Evolutionary conservation across 2,113 vertebrate species (phyloP).

Genomic region (Scopus umbretta): DNA sequence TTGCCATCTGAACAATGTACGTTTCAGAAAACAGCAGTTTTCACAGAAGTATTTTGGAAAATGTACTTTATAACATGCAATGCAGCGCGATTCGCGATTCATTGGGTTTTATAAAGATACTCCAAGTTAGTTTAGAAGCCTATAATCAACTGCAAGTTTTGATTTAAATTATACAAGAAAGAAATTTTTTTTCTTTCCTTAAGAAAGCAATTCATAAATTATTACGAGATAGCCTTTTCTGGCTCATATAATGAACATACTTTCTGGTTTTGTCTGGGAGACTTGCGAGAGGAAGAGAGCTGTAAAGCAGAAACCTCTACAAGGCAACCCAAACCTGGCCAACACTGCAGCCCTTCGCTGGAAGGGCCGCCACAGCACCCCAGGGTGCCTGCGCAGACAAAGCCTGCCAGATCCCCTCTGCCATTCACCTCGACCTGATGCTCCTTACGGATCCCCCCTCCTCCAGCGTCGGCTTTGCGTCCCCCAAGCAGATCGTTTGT

Average conservation of each 20-base stretch:
- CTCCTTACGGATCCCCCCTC: neutral
- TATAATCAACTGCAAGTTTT: neutral
- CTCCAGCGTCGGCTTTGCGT: neutral
- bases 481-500: neutral
- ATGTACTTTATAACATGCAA: neutral
- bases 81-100: neutral
- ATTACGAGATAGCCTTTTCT: neutral
- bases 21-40: neutral
- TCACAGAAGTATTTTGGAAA: neutral
- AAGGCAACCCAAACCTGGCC: neutral
- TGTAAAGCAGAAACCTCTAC: neutral
- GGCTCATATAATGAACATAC: neutral
- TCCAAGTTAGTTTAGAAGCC: neutral
- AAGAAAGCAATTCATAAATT: neutral
- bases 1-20: neutral
- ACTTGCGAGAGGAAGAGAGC: neutral
- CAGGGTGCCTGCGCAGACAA: neutral
- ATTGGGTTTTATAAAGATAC: neutral
- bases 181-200: neutral
- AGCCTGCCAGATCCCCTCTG: neutral
- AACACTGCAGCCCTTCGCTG: fast-evolving
- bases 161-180: neutral
- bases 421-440: neutral
- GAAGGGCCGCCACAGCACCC: neutral
- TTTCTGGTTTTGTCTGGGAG: neutral